Evolutionary conservation across 2,888 invertebrate genomes (phyloP), one percentile per base, ranked within the genome.

Genomic region (Leucophenga maculata): DNA sequence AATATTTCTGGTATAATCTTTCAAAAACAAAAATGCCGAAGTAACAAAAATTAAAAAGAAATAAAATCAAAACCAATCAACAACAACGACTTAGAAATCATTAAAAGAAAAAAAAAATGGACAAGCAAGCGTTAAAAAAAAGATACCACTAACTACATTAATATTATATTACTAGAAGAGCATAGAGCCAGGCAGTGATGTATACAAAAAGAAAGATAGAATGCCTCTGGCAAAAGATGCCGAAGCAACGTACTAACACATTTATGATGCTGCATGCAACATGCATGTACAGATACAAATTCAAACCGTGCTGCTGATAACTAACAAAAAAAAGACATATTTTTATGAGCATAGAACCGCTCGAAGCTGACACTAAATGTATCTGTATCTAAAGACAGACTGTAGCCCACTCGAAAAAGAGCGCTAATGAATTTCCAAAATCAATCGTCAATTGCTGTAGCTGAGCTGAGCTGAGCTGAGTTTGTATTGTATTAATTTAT

Each of bases 401-500:
- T 64, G 14, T 26, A 64, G 11, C 62, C 60, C 62, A 64, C 48
- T 64, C 62, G 20, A 48, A 59, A 31, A 16, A 26, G 13, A 48
- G 20, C 73, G 78, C 80, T 80, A 80, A 80, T 80, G 80, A 80
- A 80, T 83, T 83, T 77, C 68, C 65, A 74, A 76, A 80, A 39
- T 39, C 39, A 39, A 39, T 39, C 39, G 39, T 39, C 39, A 39
- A 39, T 39, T 9, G 39, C 8, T 9, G 39, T 39, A 3, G 39
- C n/a, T 83, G 80, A 83, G 83, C 80, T 83, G 80, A 79, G 76
- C 80, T 71, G 60, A 72, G 60, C 72, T 78, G 74, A 57, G 70
- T 50, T 73, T 75, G 75, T 78, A 80, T 80, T 77, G 78, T 77
- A 82, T 80, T 80, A 83, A 82, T 80, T 80, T 80, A 80, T 80